These are phyloP conservation scores for Tetrao urogallus DNA, from an alignment of 2,113 vertebrate species.

Conservation along the genomic window DNA sequence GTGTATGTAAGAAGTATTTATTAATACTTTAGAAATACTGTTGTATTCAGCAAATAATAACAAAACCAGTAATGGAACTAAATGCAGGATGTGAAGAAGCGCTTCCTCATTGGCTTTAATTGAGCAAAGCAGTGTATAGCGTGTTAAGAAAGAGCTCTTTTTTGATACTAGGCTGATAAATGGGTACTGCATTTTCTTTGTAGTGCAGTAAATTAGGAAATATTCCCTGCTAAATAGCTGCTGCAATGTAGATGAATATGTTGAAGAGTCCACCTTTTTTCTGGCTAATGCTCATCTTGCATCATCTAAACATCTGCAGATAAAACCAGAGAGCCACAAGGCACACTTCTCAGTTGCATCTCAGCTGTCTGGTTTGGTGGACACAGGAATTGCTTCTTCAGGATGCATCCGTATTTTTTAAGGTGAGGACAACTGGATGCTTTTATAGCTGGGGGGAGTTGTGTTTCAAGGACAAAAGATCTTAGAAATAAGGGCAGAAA, in stretches of 20 bases:
- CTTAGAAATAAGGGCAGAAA: background rate
- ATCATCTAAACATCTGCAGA: accelerated
- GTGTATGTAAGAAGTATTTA: background rate
- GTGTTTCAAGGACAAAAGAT: background rate
- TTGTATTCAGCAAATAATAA: background rate
- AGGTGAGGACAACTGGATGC: background rate
- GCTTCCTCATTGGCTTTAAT: background rate
- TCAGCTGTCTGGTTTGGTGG: accelerated
- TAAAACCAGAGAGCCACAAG: background rate
- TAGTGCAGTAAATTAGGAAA: background rate
- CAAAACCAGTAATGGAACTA: background rate
- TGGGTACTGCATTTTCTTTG: background rate
- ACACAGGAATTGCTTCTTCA: background rate
- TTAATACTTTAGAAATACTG: background rate
- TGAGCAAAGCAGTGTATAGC: background rate
- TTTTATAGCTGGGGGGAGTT: background rate
- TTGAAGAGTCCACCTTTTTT: background rate
- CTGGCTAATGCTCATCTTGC: background rate
- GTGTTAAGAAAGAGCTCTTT: conserved; percentile 11
- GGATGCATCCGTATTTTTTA: background rate
- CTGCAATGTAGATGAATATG: background rate
- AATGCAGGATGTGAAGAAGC: background rate
- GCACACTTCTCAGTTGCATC: background rate
- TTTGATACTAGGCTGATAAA: background rate
- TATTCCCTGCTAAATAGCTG: background rate